Conservation (phyloP, 2,888 invertebrate genomes). For the Phrixothrix hirtus region DNA sequence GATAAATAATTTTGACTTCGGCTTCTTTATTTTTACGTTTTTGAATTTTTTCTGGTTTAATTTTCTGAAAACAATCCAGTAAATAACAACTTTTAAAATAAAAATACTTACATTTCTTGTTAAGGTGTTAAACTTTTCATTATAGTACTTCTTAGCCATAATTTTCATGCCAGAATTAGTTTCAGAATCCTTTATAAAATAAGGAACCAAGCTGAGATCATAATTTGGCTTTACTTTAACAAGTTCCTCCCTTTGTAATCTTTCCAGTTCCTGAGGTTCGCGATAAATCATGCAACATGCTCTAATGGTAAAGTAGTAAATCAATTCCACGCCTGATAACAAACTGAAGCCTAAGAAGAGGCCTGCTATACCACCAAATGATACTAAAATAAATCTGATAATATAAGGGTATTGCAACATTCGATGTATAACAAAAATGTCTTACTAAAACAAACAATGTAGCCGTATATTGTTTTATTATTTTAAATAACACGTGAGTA, state of each 20-base stretch:
- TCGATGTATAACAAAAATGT: no score
- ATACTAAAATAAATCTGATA: constrained; percentile 57
- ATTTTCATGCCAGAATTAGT: constrained; percentile 43
- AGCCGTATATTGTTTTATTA: no score
- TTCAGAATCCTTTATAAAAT: constrained; percentile 45
- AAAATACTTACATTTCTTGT: constrained; percentile 8
- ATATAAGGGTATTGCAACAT: no score
- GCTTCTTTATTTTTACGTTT: constrained; percentile 9
- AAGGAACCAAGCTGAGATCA: constrained; percentile 52
- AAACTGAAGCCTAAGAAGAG: constrained; percentile 76
- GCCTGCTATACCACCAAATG: constrained; percentile 68
- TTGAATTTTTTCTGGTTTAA: constrained; percentile 18
- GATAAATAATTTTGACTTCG: constrained; percentile 25
- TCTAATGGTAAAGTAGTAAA: constrained; percentile 76
- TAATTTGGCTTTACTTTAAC: constrained; percentile 44
- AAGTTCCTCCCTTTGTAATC: constrained; percentile 55
- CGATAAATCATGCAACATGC: constrained; percentile 66
- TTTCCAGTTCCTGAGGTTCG: constrained; percentile 58
- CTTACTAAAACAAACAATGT: no score
- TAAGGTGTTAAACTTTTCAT: constrained; percentile 3
- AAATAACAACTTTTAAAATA: constrained; percentile 2
- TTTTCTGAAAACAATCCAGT: constrained; percentile 34
- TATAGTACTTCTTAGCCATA: constrained; percentile 32
- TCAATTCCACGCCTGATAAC: constrained; percentile 73
- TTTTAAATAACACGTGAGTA: no score